These are phyloP conservation scores for Leptestheria dahalacensis DNA, from an alignment of 1,140 invertebrate species.

Conservation along the genomic window DNA sequence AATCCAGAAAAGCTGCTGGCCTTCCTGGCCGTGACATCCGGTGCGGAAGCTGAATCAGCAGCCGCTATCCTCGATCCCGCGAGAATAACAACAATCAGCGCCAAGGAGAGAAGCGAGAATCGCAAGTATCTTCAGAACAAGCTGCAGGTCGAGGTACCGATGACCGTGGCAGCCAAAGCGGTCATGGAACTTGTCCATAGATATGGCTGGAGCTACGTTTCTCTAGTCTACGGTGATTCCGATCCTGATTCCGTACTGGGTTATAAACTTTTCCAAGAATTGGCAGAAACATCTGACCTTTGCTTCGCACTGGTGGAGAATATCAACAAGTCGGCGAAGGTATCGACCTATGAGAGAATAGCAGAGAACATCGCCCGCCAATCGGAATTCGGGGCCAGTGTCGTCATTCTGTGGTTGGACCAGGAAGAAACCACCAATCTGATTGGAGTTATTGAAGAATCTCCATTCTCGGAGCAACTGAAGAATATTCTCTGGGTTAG, in stretches of 20 bases:
- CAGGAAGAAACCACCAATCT: slow-evolving; percentile 21
- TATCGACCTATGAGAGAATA: neutral
- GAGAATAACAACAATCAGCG: slow-evolving; percentile 20
- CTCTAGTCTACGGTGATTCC: slow-evolving; percentile 26
- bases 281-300: slow-evolving; percentile 21
- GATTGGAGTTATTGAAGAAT: slow-evolving; percentile 23
- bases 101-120: slow-evolving; percentile 2
- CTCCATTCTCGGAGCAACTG: slow-evolving; percentile 17
- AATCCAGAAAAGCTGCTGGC: slow-evolving; percentile 9
- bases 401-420: slow-evolving; percentile 17
- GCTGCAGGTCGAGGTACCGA: slow-evolving; percentile 19
- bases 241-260: slow-evolving; percentile 21
- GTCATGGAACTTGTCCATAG: slow-evolving; percentile 25
- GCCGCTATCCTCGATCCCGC: slow-evolving; percentile 18
- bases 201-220: slow-evolving; percentile 29
- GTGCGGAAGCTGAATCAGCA: slow-evolving; percentile 16
- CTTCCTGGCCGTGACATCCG: slow-evolving; percentile 5
- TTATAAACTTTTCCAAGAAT: slow-evolving; percentile 23
- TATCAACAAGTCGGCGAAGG: neutral
- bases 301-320: slow-evolving; percentile 20
- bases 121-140: neutral
- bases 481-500: slow-evolving; percentile 19
- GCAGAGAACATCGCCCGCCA: neutral
- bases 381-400: slow-evolving; percentile 16
- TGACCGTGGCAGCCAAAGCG: slow-evolving; percentile 21